Evolutionary conservation across 2,797 vertebrate species (phyloP).

Genomic region (Phataginus tricuspis): DNA sequence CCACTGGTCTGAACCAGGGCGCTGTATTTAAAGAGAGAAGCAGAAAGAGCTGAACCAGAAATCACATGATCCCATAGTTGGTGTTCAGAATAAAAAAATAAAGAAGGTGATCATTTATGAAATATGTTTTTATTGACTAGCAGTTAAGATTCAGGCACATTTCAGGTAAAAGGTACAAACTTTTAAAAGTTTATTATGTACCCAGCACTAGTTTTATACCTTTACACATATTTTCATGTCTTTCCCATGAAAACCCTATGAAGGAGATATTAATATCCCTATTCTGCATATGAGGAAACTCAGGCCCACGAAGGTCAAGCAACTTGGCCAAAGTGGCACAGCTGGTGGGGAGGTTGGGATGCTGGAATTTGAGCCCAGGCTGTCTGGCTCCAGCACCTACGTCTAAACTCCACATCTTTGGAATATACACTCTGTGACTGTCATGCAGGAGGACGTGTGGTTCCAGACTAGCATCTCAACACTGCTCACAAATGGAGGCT

Average conservation of each 20-base stretch:
- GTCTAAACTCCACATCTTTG: neutral
- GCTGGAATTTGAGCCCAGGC: neutral
- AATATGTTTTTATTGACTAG: constrained; percentile 61
- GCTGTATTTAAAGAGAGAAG: neutral
- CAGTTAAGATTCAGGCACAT: neutral
- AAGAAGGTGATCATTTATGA: neutral
- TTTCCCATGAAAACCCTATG: neutral
- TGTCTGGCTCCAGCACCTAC: neutral
- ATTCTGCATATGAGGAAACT: neutral
- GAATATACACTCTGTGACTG: neutral
- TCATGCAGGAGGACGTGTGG: neutral
- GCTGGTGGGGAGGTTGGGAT: neutral
- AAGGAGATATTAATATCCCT: neutral
- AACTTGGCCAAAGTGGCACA: neutral
- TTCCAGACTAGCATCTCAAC: neutral
- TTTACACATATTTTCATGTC: constrained; percentile 39
- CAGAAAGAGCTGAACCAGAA: neutral
- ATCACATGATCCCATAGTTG: neutral
- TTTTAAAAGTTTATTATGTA: neutral
- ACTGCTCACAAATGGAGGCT: neutral
- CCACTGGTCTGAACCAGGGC: neutral
- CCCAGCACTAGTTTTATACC: neutral
- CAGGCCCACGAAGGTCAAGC: neutral
- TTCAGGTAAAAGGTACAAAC: constrained; percentile 8
- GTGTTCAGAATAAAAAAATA: neutral